Evolutionary conservation across 1,140 invertebrate genomes (phyloP).

Genomic region (Fopius arisanus): DNA sequence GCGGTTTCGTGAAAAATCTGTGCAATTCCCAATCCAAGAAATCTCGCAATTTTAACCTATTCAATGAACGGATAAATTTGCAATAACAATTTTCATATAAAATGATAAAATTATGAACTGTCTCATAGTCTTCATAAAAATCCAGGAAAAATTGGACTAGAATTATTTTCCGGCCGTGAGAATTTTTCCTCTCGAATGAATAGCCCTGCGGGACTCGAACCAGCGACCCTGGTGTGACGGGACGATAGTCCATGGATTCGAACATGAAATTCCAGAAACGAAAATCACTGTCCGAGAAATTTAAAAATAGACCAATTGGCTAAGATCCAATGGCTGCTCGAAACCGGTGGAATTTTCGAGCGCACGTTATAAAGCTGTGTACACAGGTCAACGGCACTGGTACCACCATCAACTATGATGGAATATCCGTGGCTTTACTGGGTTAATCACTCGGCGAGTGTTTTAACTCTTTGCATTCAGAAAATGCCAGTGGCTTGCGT

Average conservation of each 20-base stretch:
- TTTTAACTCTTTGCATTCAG: slow-evolving; percentile 2
- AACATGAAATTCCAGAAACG: background rate
- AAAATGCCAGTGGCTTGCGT: background rate
- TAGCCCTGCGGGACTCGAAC: slow-evolving; percentile 35
- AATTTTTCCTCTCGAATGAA: too few relatives aligned
- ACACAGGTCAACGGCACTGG: background rate
- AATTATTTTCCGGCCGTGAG: too few relatives aligned
- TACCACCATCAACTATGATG: background rate
- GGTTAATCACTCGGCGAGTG: slow-evolving; percentile 10
- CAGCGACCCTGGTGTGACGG: slow-evolving; percentile 35
- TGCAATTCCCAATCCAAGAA: too few relatives aligned
- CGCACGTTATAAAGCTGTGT: background rate
- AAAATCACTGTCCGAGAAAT: background rate
- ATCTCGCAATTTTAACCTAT: too few relatives aligned
- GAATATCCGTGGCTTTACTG: slow-evolving; percentile 5
- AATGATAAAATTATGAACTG: too few relatives aligned
- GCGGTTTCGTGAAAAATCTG: too few relatives aligned
- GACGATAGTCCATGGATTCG: slow-evolving; percentile 33
- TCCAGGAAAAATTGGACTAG: too few relatives aligned
- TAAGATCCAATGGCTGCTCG: background rate
- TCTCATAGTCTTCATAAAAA: too few relatives aligned
- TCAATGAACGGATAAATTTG: too few relatives aligned
- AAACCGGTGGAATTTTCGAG: background rate
- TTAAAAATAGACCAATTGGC: background rate
- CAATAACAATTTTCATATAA: too few relatives aligned